Conservation (phyloP, 2,113 vertebrate species). For the Nothobranchius kuhntae region DNA sequence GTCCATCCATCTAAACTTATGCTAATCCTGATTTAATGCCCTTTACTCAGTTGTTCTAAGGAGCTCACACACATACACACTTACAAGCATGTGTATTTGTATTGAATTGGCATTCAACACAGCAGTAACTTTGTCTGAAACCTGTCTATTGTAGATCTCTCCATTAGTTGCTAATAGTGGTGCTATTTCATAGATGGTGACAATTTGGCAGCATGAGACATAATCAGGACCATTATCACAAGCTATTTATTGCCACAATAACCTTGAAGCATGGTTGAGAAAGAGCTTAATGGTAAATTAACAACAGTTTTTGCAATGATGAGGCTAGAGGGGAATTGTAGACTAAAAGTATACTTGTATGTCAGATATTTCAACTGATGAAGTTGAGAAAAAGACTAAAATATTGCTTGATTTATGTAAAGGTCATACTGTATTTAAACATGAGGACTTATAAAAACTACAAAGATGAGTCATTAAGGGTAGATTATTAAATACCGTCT, state of each 20-base stretch:
- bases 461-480: no score
- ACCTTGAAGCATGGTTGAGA: conserved; percentile 26
- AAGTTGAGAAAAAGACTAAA: not conserved
- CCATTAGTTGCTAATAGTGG: conserved; percentile 69
- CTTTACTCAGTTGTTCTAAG: conserved; percentile 11
- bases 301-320: conserved; percentile 23
- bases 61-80: conserved; percentile 15
- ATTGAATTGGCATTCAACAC: conserved; percentile 42
- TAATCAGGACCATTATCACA: conserved; percentile 54
- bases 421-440: not conserved
- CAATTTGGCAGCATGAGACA: conserved; percentile 60
- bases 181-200: conserved; percentile 62
- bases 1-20: conserved; percentile 23
- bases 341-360: not conserved
- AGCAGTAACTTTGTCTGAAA: conserved; percentile 40
- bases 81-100: not conserved
- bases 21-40: conserved; percentile 22
- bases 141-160: conserved; percentile 49
- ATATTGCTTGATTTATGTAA: not conserved
- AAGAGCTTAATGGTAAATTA: conserved; percentile 35
- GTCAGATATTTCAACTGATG: conserved; percentile 9
- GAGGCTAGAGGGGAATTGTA: conserved; percentile 14
- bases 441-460: not conserved
- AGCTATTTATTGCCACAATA: conserved; percentile 52
- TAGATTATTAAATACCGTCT: no score